Evolutionary conservation across 2,113 vertebrate species (phyloP).

Genomic region (Oreochromis tanganicae): DNA sequence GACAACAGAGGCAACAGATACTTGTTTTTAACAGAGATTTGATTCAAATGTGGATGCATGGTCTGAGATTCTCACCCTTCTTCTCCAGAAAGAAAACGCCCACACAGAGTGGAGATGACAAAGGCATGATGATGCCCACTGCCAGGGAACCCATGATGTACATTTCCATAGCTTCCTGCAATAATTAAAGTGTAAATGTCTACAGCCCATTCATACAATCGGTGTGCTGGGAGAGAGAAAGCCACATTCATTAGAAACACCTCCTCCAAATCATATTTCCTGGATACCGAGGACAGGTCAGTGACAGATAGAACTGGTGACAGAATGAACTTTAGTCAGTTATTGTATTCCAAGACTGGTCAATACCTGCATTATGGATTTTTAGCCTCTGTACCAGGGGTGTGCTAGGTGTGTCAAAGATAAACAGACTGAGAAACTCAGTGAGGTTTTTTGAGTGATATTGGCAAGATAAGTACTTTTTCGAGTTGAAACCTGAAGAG

Average conservation of each 20-base stretch:
- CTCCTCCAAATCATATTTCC: background rate
- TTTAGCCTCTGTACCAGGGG: background rate
- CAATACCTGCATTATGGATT: background rate
- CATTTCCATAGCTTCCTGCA: background rate
- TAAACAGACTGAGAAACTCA: background rate
- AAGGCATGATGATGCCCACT: background rate
- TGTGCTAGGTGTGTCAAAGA: background rate
- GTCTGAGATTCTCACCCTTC: background rate
- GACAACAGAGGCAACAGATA: background rate
- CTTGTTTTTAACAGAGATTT: background rate
- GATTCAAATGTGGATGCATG: background rate
- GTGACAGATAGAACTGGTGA: background rate
- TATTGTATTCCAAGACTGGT: background rate
- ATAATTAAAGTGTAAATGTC: background rate
- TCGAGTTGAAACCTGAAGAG: background rate
- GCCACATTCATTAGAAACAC: background rate
- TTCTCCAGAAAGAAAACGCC: background rate
- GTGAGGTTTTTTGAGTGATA: background rate
- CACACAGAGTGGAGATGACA: background rate
- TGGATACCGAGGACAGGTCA: fast-evolving
- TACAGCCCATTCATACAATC: background rate
- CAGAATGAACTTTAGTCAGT: background rate
- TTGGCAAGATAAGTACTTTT: background rate
- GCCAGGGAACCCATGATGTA: background rate
- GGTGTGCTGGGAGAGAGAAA: background rate